Conservation (phyloP, 2,797 vertebrate genomes). For the Anguilla pacifica region DNA sequence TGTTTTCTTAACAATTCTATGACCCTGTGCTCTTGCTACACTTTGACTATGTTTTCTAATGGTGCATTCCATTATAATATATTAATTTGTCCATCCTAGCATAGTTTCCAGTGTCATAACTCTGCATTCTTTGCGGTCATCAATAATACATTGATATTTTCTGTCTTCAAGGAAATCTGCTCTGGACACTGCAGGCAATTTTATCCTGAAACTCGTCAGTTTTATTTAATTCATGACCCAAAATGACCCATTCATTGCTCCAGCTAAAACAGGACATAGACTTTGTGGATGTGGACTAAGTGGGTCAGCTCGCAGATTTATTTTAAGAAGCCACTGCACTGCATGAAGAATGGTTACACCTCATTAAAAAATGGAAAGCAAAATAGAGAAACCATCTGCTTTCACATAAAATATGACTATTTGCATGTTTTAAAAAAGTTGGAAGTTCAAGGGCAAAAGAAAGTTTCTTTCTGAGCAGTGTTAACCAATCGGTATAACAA, state of each 20-base stretch:
- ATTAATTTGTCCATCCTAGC: neutral
- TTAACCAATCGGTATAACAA: neutral
- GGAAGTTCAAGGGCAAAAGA: neutral
- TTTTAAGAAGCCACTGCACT: constrained; percentile 18
- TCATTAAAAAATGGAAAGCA: constrained; percentile 10
- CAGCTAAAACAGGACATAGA: neutral
- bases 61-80: neutral
- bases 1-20: neutral
- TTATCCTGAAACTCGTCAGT: neutral
- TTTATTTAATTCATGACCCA: neutral
- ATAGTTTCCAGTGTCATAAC: neutral
- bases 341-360: constrained; percentile 6
- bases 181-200: constrained; percentile 1
- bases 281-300: constrained; percentile 16
- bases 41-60: neutral
- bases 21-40: neutral
- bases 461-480: neutral
- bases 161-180: neutral
- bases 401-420: neutral
- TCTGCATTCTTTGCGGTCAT: neutral
- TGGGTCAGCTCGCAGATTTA: constrained; percentile 24
- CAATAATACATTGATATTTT: neutral
- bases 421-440: neutral
- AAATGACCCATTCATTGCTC: neutral
- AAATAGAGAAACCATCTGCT: neutral